Evolutionary conservation across 2,888 invertebrate species (phyloP), one percentile per base, ranked within the genome.

Genomic region (Limnephilus auricula): DNA sequence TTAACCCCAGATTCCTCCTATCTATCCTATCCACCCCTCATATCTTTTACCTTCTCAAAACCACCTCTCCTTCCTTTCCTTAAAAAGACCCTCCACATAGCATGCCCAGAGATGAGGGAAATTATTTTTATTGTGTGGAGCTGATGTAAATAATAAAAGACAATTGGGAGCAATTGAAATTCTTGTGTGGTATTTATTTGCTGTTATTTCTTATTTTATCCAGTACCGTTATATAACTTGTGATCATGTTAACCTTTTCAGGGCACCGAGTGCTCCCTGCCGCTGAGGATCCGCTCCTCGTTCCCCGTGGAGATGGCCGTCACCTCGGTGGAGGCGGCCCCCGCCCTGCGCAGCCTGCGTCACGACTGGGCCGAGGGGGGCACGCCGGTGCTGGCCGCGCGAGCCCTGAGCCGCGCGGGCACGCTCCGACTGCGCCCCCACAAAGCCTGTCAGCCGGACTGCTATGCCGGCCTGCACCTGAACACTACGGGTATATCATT

Each of bases 291-390:
- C 93, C 97, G 98, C 94, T 99, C 98, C 94, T 97, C 97, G 9
- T 99, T 98, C 95, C 95, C 97, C 93, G 97, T 97, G 94, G 96
- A 97, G 89, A 98, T 99, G 98, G 97, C 97, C 93, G 97, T 99
- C 85, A 96, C 97, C 90, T 95, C 96, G 93, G 96, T 98, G 82
- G 94, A 97, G 93, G 96, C 97, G 93, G 95, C 97, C 92, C 96
- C 97, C 13, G 95, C 96, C 78, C 97, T 97, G 94, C 94, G 95
- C n/a, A 95, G 97, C 79, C 96, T 98, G 65, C 95, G 95, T 92
- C 96, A 96, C 93, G 94, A 94, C 93, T 94, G 94, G 94, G 95
- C 94, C 5, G 94, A 94, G 93, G 94, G 94, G 94, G 95, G 94
- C 5, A 90, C 94, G 89, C 93, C 94, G 92, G 95, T 95, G 93